Percentiles rank a stretch among this genome's conserved stretches.
Evolutionary conservation across 1,140 invertebrate species (phyloP).

Genomic region (Ceratosolen fusciceps): DNA sequence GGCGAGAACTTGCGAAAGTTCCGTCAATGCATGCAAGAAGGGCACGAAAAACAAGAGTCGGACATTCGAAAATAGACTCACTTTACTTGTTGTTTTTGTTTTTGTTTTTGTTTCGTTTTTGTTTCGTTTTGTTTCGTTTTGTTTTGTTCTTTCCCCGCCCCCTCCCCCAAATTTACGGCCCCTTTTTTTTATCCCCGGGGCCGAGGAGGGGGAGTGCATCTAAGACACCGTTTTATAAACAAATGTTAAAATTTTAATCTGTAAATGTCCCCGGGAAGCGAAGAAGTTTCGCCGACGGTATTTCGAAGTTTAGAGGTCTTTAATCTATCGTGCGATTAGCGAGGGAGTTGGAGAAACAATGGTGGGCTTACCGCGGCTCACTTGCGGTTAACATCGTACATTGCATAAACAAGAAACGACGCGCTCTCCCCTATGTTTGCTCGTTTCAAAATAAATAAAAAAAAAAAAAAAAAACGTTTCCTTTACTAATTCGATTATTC

Average conservation of each 20-base stretch:
- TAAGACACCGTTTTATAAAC: constrained; percentile 7
- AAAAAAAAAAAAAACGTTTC: too few species aligned
- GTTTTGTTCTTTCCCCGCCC: too few species aligned
- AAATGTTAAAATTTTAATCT: neutral
- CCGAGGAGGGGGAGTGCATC: neutral
- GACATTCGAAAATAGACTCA: neutral
- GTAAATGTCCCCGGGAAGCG: neutral
- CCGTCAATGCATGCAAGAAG: neutral
- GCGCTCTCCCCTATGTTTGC: neutral
- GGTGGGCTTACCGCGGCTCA: too few species aligned
- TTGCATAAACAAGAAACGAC: neutral
- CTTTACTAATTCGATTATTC: too few species aligned
- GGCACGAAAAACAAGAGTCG: neutral
- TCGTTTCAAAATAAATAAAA: neutral
- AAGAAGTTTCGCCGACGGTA: neutral
- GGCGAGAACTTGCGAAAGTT: neutral
- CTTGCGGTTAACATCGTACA: too few species aligned
- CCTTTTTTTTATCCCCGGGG: neutral
- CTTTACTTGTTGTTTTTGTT: neutral
- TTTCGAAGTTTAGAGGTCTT: neutral
- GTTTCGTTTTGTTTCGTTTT: too few species aligned
- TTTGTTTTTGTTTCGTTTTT: too few species aligned
- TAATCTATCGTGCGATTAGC: neutral
- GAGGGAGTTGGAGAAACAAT: too few species aligned
- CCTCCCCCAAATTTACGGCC: too few species aligned